Base-by-base conservation (phyloP, 2,113 vertebrate species). In the Rissa tridactyla region DNA sequence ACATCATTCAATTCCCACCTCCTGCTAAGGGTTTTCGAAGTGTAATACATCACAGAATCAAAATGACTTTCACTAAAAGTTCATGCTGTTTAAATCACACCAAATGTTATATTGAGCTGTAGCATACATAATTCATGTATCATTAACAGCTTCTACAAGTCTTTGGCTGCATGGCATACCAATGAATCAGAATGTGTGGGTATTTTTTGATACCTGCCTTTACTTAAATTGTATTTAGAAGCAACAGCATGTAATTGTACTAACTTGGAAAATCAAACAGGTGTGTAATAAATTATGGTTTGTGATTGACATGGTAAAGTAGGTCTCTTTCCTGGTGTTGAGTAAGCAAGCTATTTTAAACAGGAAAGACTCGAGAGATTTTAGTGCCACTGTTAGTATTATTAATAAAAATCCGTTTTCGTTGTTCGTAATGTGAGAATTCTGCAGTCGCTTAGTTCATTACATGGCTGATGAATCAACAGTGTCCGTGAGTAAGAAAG, bases 61-160 rank as follows among this genome's bases (percentile, higher is more conserved):
- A 97, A 98, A 97, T 96, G 88, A 90, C 87, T 96, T 98, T 97
- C 91, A 90, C 95, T 98, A 96, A 97, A 96, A 98, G 96, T 95
- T 97, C 97, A 98, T 96, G 90, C 96, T 96, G 96, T 97, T 98
- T 97, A 97, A 98, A 98, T 98, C 97, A 97, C 97, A 92, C 97
- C 97, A 97, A 98, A 98, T 97, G 97, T 97, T 95, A 92, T 94
- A 96, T 96, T 95, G 97, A 98, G 97, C 88, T 94, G 95, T 79
- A 73, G 91, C 93, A 98, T 98, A 86, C 97, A 98, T 98, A 98
- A 98, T 98, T 98, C 97, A 98, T 97, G 94, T 97, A 95, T 98
- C 97, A 98, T 97, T 98, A 97, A 97, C 79, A 92, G 95, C 94
- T 90, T 88, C 96, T 97, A 94, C 96, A 80, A 94, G 89, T 94